Conservation (phyloP, 2,113 vertebrate species). For the Parotia lawesii region DNA sequence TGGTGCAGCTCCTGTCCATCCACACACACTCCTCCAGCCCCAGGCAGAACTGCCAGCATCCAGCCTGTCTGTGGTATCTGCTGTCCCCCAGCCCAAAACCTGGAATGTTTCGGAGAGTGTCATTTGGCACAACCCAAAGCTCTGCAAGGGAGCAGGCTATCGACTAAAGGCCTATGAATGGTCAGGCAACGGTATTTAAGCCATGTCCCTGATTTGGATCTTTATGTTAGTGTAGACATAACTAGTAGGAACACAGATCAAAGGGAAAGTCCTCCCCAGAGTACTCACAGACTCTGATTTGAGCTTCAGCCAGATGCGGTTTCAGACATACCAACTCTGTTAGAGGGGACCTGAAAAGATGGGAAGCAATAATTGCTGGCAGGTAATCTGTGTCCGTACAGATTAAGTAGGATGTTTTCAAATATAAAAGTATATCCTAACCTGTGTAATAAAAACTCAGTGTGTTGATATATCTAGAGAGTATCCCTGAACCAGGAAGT, state of each 20-base stretch:
- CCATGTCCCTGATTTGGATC: background rate
- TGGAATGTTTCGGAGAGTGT: background rate
- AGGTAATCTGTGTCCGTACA: background rate
- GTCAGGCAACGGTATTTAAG: background rate
- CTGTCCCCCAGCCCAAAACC: background rate
- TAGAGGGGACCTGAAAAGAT: background rate
- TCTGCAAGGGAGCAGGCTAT: background rate
- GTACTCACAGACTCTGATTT: background rate
- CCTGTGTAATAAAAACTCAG: background rate
- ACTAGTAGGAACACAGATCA: background rate
- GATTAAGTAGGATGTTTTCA: background rate
- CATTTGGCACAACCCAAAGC: background rate
- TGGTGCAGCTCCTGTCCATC: background rate
- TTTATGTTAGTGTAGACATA: background rate
- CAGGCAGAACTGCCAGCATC: background rate
- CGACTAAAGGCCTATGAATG: rapidly evolving
- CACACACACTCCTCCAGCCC: background rate
- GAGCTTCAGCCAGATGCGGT: background rate
- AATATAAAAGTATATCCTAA: background rate
- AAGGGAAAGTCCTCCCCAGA: background rate
- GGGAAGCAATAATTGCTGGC: background rate
- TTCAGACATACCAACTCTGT: background rate
- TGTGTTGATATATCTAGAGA: background rate
- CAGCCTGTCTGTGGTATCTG: background rate
- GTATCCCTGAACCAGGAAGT: background rate